These are phyloP conservation scores for Nyctereutes procyonoides DNA, from an alignment of 2,113 vertebrate species.

Conservation along the genomic window DNA sequence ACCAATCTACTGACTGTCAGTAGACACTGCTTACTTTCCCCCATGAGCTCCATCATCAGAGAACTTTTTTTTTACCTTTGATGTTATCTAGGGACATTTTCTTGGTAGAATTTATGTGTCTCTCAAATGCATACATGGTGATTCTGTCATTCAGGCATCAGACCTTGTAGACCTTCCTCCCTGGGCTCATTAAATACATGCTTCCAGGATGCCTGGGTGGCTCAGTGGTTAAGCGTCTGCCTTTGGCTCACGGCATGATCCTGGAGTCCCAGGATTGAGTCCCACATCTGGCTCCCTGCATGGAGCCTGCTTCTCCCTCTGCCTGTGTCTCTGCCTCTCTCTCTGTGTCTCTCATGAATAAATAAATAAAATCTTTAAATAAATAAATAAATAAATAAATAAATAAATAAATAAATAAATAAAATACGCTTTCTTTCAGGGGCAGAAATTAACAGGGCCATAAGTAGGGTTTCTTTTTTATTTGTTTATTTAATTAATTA, in stretches of 20 bases:
- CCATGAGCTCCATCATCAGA: background rate
- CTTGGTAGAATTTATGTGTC: background rate
- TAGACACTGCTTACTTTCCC: background rate
- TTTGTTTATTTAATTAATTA: no score
- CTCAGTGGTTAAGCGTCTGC: no score
- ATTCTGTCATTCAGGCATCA: background rate
- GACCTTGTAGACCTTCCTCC: background rate
- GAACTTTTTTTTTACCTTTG: background rate
- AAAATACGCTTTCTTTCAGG: background rate
- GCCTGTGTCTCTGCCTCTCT: no score
- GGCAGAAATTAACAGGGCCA: background rate
- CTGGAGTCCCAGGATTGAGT: no score
- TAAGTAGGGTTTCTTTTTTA: background rate
- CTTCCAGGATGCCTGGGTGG: background rate
- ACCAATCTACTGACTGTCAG: background rate
- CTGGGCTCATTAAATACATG: background rate
- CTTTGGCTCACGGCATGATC: no score
- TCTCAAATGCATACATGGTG: background rate
- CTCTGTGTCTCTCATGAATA: no score
- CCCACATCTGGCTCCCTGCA: no score
- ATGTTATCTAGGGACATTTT: background rate
- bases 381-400: no score
- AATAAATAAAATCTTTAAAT: no score
- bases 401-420: no score
- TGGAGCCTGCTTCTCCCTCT: no score